Base-by-base conservation (phyloP, 2,888 invertebrate species). In the Hydriomena furcata region DNA sequence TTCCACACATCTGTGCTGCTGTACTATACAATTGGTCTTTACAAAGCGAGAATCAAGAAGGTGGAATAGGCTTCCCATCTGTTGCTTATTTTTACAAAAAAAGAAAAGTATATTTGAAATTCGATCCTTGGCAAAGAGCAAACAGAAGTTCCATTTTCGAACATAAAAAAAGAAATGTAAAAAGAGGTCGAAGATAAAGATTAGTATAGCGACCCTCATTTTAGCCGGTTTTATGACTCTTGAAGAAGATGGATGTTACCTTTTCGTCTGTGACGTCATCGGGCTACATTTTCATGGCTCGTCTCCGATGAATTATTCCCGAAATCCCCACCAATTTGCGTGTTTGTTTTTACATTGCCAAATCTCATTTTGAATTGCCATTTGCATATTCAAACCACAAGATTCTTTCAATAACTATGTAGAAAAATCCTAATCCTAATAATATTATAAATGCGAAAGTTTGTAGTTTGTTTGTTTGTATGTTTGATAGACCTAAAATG, bases 131-230 rank as follows among this genome's bases (percentile, higher is more conserved):
- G n/a, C 0, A 27, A 17, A 20, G 7, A 2, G 13, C 10, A 41
- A 4, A 41, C 31, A 13, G 17, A 41, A 31, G 11, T 45, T 37
- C 45, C 7, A 31, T 37, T 37, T 31, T 10, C 25, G 21, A 20
- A 25, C 24, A 11, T 25, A 35, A 40, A 23, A 38, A 51, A 35
- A 34, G 17, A 20, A 51, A 43, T 31, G 31, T 7, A 17, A 38
- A 45, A 52, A 17, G 43, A 36, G 37, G 36, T 41, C 23, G 37
- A 36, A 24, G 42, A 60, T 56, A 52, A 54, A 60, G 50, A 55
- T 55, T 60, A 55, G 52, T 57, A 52, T 54, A 52, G 40, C 38
- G 37, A 25, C 36, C 48, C 40, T 52, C 35, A 41, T 46, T 55
- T 46, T 42, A 30, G 43, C 11, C 51, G 21, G 52, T 50, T 53